Evolutionary conservation across 2,797 vertebrate species (phyloP).

Genomic region (Phylloscopus collybita): DNA sequence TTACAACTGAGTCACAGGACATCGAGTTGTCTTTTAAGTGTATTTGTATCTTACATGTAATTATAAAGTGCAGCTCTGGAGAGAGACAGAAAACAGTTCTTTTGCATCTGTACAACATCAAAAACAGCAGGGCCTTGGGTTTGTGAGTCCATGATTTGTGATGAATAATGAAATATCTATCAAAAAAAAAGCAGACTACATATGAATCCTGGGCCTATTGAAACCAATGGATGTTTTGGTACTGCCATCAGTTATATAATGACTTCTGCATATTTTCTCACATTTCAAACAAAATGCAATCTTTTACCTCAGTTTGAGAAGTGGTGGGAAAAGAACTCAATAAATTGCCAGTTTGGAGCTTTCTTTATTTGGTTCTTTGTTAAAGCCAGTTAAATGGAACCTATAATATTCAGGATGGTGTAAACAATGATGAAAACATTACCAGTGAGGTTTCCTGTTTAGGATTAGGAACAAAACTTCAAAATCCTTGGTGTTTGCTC

Average conservation of each 20-base stretch:
- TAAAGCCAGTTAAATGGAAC: background rate
- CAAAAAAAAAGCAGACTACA: background rate
- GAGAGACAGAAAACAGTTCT: background rate
- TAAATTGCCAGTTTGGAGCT: background rate
- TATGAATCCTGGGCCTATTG: background rate
- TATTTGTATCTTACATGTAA: background rate
- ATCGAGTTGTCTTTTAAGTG: background rate
- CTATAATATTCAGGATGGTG: background rate
- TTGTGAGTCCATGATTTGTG: background rate
- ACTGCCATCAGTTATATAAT: background rate
- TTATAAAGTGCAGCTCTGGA: background rate
- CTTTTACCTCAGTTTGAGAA: background rate
- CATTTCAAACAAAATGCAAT: background rate
- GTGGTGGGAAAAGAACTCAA: background rate
- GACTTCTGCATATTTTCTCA: background rate
- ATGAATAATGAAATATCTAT: background rate
- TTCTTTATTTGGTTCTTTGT: background rate
- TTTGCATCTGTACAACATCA: background rate
- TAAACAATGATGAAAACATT: background rate
- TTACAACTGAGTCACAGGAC: background rate
- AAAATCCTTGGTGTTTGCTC: background rate
- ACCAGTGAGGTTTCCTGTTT: background rate
- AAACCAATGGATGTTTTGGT: background rate
- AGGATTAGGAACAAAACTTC: background rate
- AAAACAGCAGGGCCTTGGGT: fast-evolving